Conservation (phyloP, 2,888 invertebrate genomes). For the Ectemnius cavifrons region DNA sequence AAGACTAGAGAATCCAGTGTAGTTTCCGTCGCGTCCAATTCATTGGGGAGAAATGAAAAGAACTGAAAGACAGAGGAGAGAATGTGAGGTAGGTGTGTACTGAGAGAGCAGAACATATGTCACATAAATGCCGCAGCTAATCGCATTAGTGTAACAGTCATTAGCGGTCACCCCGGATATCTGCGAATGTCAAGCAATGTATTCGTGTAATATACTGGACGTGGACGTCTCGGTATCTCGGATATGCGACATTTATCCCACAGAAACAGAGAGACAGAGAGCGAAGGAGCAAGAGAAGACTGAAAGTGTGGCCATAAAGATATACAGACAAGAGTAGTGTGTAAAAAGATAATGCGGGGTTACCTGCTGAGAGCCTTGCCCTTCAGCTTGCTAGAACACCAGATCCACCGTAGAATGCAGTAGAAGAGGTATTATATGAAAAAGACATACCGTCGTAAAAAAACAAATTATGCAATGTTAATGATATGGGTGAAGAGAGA, state of each 20-base stretch:
- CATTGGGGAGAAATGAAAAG: no score
- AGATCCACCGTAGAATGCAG: constrained; percentile 75
- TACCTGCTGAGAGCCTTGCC: constrained; percentile 90
- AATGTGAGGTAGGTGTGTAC: not conserved
- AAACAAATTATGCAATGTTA: constrained; percentile 66
- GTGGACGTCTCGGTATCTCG: not conserved
- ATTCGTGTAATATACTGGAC: no score
- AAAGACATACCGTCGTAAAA: constrained; percentile 72
- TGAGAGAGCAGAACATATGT: not conserved
- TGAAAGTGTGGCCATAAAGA: constrained; percentile 26
- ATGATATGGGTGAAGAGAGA: constrained; percentile 23
- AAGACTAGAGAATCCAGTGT: no score
- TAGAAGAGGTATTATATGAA: constrained; percentile 71
- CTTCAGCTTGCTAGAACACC: constrained; percentile 86
- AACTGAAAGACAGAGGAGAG: no score
- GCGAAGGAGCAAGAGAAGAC: constrained; percentile 23
- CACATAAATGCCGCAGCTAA: not conserved
- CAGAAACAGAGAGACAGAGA: constrained; percentile 1
- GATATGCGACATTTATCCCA: constrained; percentile 24
- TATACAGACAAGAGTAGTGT: constrained; percentile 37
- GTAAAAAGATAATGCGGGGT: constrained; percentile 80
- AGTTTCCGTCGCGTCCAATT: no score
- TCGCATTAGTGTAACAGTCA: no score
- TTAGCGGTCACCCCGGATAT: no score
- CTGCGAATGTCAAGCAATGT: no score